phyloP scores from a whole-genome alignment of 2,113 vertebrate genomes.

The Abramis brama region DNA sequence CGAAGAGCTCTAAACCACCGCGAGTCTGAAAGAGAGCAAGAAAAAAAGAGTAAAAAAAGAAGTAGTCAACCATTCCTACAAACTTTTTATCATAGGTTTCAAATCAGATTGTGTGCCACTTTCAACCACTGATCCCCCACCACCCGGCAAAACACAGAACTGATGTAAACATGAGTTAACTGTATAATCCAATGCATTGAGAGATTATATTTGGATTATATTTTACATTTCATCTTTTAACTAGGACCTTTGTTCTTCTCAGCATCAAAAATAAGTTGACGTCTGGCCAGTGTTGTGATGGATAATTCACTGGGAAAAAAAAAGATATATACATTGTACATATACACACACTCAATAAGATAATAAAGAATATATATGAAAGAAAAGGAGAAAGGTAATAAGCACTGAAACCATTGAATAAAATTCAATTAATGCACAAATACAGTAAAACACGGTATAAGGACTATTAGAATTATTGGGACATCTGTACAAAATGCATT shows the following conservation, averaged over 20 bases:
- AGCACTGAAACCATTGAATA: neutral
- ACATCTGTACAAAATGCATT: neutral
- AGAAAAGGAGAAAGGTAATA: neutral
- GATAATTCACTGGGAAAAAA: neutral
- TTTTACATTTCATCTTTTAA: slow-evolving; percentile 11
- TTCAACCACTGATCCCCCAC: neutral
- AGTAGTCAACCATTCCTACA: neutral
- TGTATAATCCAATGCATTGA: slow-evolving; percentile 46
- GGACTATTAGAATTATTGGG: neutral
- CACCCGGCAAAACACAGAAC: slow-evolving; percentile 18
- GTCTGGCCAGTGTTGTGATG: neutral
- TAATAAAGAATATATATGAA: neutral
- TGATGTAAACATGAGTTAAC: slow-evolving; percentile 57
- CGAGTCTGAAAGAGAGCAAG: neutral
- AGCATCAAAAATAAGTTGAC: neutral
- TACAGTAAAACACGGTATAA: neutral
- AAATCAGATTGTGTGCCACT: neutral
- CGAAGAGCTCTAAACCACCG: neutral
- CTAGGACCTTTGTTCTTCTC: slow-evolving; percentile 5
- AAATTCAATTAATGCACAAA: neutral
- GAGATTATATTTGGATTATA: slow-evolving; percentile 41
- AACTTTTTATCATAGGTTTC: neutral
- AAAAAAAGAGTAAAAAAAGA: neutral
- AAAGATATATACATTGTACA: neutral
- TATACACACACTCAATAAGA: neutral